A percentile compares a stretch with the other conserved stretches of the same genome.
Evolutionary conservation across 2,888 invertebrate species (phyloP).

Genomic region (Aelia acuminata): DNA sequence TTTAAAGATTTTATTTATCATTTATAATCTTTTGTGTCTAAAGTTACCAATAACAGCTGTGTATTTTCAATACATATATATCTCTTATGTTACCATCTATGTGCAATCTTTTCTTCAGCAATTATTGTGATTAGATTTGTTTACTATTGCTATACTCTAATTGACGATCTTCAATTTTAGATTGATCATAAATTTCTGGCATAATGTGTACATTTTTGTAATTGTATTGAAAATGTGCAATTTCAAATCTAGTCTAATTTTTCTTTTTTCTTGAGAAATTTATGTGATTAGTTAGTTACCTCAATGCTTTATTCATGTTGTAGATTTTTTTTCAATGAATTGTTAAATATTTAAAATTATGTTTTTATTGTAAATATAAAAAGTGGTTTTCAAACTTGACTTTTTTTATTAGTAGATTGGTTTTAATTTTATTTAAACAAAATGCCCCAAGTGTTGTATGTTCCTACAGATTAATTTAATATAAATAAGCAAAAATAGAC

Average conservation of each 20-base stretch:
- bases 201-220: not conserved
- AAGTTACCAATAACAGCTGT: conserved; percentile 4
- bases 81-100: not conserved
- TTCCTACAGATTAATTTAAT: not conserved
- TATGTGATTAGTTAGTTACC: conserved; percentile 24
- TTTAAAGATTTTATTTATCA: not conserved
- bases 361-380: not conserved
- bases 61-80: too few relatives aligned
- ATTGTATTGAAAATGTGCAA: not conserved
- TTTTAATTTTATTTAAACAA: not conserved
- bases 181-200: not conserved
- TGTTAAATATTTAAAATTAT: conserved; percentile 8
- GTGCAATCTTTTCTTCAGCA: too few relatives aligned
- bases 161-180: not conserved
- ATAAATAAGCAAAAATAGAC: too few relatives aligned
- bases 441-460: not conserved
- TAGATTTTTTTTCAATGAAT: conserved; percentile 4
- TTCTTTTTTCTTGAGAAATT: not conserved
- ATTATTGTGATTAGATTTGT: not conserved
- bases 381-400: not conserved
- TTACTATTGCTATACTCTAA: not conserved
- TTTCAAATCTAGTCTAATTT: not conserved
- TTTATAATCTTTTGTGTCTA: not conserved
- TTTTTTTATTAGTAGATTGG: not conserved
- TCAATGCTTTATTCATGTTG: conserved; percentile 18